Base-by-base conservation (phyloP, 2,113 vertebrate genomes). In the Tricholaema leucomelas region DNA sequence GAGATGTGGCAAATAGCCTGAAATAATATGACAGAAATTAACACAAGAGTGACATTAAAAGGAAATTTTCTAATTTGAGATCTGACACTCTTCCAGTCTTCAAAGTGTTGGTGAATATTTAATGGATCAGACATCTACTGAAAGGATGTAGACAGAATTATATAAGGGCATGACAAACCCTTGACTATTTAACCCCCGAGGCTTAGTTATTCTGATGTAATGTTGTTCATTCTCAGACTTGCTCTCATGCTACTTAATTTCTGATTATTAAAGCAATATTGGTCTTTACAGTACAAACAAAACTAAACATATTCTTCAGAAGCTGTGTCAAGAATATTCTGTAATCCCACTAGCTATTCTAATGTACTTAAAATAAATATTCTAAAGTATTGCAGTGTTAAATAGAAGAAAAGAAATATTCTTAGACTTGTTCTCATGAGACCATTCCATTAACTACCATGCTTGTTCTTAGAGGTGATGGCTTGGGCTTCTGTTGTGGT, bases 61-160 rank as follows among this genome's bases (percentile, higher is more conserved):
- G 30, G 66, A 95, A 50, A 85, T 50, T 87, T 95, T 94, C 93
- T 88, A 92, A 85, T 95, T 94, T 96, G 88, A 88, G 85, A 93
- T 63, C 44, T 96, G 84, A 93, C 72, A 88, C 35, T 52, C 56
- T 94, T 95, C 67, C 48, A 80, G 38, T 79, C 83, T 71, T 94
- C 69, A 95, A 96, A 97, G 70, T 42, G 54, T 75, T 94, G 83
- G 81, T 94, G 83, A 97, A 95, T 96, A 95, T 95, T 96, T 96
- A 93, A 85, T 93, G 27, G 55, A 73, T 92, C 82, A 60, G 35
- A 88, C 55, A 87, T 91, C 74, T 89, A 69, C 55, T 83, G n/a
- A 82, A 92, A 95, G 71, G 59, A 81, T 5, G 3, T 92, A 69
- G 77, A 56, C 17, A 92, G 86, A 94, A 93, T 92, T 95, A 95